Conservation (phyloP, 2,797 vertebrate species). For the Girardinus metallicus region DNA sequence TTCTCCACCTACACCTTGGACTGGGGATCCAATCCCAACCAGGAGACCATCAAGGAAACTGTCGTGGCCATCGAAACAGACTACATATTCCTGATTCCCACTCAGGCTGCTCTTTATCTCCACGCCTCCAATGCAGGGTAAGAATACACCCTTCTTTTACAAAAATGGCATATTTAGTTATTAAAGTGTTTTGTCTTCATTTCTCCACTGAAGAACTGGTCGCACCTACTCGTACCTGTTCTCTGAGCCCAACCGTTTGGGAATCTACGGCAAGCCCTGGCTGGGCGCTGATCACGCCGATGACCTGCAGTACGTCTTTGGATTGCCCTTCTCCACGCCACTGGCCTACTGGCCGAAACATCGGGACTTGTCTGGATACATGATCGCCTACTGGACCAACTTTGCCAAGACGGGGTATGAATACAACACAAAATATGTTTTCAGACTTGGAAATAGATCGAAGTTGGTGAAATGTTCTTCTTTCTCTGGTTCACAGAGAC, state of each 20-base stretch:
- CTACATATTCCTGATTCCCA: slow-evolving; percentile 89
- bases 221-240: slow-evolving; percentile 90
- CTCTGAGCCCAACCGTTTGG: slow-evolving; percentile 85
- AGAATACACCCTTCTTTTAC: slow-evolving; percentile 47
- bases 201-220: slow-evolving; percentile 68
- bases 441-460: background rate
- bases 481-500: slow-evolving; percentile 79
- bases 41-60: slow-evolving; percentile 85
- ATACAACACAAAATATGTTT: slow-evolving; percentile 2
- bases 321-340: slow-evolving; percentile 87
- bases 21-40: slow-evolving; percentile 78
- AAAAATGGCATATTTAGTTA: background rate
- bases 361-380: slow-evolving; percentile 80
- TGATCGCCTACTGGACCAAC: slow-evolving; percentile 98
- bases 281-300: slow-evolving; percentile 92
- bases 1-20: slow-evolving; percentile 78
- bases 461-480: background rate
- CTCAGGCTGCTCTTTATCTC: slow-evolving; percentile 82
- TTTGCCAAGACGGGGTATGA: slow-evolving; percentile 91
- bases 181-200: background rate
- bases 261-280: slow-evolving; percentile 79
- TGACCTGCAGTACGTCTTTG: slow-evolving; percentile 93
- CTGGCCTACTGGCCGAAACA: slow-evolving; percentile 85
- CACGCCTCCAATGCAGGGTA: slow-evolving; percentile 84
- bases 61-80: slow-evolving; percentile 86